These are phyloP conservation scores for Ailurus styani DNA, from an alignment of 2,113 vertebrate species.

Conservation along the genomic window DNA sequence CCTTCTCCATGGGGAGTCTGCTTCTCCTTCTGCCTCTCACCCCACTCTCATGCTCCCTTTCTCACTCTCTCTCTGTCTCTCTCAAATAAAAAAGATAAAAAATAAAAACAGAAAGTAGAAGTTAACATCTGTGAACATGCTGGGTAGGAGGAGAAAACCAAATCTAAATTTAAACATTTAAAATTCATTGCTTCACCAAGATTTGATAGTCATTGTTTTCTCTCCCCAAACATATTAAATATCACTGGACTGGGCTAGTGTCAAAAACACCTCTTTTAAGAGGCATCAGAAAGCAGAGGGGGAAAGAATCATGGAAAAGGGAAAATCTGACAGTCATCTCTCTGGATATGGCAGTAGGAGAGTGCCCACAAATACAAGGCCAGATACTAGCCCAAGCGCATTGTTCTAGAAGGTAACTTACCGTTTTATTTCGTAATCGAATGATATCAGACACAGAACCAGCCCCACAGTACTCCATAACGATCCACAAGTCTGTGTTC, in stretches of 20 bases:
- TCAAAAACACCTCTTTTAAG: neutral
- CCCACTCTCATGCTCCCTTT: too few species aligned
- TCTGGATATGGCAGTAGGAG: neutral
- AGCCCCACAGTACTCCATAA: conserved; percentile 96
- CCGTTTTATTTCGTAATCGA: conserved; percentile 95
- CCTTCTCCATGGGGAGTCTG: too few species aligned
- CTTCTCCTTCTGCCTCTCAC: too few species aligned
- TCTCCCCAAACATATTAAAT: neutral
- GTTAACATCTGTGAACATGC: neutral
- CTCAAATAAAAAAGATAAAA: too few species aligned
- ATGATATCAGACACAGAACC: conserved; percentile 96
- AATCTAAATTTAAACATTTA: conserved; percentile 29
- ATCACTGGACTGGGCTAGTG: neutral
- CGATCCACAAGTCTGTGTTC: conserved; percentile 97
- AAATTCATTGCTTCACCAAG: neutral
- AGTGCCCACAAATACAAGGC: neutral
- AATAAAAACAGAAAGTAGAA: neutral
- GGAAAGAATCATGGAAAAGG: neutral
- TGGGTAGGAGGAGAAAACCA: neutral
- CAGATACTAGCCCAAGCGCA: neutral
- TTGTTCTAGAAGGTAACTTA: conserved; percentile 69
- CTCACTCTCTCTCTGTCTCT: too few species aligned
- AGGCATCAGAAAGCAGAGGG: neutral
- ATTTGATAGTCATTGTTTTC: neutral
- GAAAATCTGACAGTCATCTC: neutral